Evolutionary conservation across 2,797 vertebrate genomes (phyloP).

Genomic region (Alfaro cultratus): DNA sequence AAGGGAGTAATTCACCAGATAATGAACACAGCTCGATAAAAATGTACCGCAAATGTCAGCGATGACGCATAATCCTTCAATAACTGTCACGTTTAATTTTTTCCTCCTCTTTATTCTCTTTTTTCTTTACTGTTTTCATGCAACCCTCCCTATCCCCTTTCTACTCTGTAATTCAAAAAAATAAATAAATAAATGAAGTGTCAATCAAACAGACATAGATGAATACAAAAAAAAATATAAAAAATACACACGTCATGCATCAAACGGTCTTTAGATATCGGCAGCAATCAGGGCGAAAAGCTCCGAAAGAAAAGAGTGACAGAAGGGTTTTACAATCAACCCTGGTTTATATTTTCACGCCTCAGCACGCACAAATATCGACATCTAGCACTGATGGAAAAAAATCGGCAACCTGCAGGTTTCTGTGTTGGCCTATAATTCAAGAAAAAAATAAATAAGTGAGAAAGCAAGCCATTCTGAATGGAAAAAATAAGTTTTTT

Average conservation of each 20-base stretch:
- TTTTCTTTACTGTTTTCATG: constrained; percentile 29
- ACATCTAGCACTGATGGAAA: constrained; percentile 21
- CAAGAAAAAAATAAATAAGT: constrained; percentile 4
- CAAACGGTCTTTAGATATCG: constrained; percentile 15
- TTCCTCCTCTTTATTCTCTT: constrained; percentile 9
- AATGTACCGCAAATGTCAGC: constrained; percentile 77
- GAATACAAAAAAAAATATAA: not conserved
- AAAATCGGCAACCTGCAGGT: constrained; percentile 11
- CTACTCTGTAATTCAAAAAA: constrained; percentile 35
- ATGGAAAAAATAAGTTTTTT: too few species aligned
- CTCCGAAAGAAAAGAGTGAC: constrained; percentile 13
- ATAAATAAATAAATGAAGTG: constrained; percentile 13
- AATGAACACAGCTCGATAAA: constrained; percentile 76
- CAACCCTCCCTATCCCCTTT: constrained; percentile 2
- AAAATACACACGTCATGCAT: constrained; percentile 23
- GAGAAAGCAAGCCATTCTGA: constrained; percentile 27
- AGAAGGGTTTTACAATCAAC: constrained; percentile 12
- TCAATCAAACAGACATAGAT: constrained; percentile 13
- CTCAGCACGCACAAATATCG: constrained; percentile 24
- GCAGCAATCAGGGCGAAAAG: constrained; percentile 2
- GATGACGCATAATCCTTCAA: constrained; percentile 73
- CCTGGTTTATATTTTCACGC: not conserved
- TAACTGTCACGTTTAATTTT: constrained; percentile 51
- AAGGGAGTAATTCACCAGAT: constrained; percentile 75
- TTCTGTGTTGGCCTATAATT: constrained; percentile 25